Conservation (phyloP, 1,140 invertebrate genomes). For the Pemphigus obesinymphae region DNA sequence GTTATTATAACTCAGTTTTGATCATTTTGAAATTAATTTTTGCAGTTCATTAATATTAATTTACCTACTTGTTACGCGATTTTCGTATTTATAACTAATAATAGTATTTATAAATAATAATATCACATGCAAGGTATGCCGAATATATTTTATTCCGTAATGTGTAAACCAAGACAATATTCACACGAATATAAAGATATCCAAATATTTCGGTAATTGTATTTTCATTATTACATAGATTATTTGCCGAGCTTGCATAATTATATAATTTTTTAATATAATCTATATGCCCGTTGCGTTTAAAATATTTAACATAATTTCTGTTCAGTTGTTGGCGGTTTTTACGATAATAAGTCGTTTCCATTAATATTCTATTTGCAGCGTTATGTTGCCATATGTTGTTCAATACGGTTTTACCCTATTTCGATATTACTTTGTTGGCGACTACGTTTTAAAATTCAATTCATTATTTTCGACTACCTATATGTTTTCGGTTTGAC, state of each 20-base stretch:
- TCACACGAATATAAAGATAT: neutral
- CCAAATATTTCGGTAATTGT: neutral
- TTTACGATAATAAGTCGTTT: neutral
- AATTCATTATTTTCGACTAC: no score
- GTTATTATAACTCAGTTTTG: neutral
- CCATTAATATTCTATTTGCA: slow-evolving; percentile 18
- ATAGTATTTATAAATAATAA: neutral
- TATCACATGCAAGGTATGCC: neutral
- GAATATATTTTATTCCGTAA: neutral
- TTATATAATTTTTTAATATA: neutral
- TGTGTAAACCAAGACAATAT: no score
- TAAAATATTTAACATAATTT: neutral
- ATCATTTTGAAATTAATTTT: neutral
- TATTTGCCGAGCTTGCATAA: neutral
- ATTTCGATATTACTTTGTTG: neutral
- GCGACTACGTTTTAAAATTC: neutral
- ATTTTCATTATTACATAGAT: neutral
- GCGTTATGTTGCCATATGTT: neutral
- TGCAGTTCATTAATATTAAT: neutral
- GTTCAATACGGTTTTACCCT: neutral
- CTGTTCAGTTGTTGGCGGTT: no score
- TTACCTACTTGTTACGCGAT: neutral
- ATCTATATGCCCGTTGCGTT: neutral
- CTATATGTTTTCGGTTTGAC: no score
- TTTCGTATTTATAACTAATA: neutral